Base-by-base conservation (phyloP, 2,797 vertebrate genomes). In the Hemitrygon akajei region DNA sequence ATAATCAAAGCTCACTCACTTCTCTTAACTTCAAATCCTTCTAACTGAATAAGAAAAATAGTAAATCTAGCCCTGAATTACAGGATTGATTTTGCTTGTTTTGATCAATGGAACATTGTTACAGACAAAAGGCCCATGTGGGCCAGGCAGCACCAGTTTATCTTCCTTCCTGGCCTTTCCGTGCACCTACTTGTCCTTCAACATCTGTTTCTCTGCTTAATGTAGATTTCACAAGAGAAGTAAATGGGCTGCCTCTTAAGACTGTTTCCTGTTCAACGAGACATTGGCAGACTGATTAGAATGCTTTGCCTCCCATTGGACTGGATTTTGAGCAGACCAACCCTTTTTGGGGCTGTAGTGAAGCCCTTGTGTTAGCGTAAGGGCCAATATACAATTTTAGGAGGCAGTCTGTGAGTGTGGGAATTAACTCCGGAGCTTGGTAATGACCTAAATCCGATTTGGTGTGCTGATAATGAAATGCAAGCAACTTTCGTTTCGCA, bases 1-100 rank as follows among this genome's bases (percentile, higher is more conserved):
- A 80, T 80, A 16, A 80, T 80, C 77, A 80, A 80, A 80, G 37
- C 34, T 80, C 77, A 80, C n/a, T 80, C 16, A 80, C 77, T 79
- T 79, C 77, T 14, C n/a, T 79, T 79, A 79, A 37, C 77, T 79
- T 37, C 75, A 76, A 76, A 77, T 80, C 37, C 77, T 80, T 80
- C 77, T 6, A 16, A 47, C 47, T 47, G 16, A 80, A 80, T 37
- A 80, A 37, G 77, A 7, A 80, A 80, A 80, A 40, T 80, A 40
- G 37, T 80, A 80, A 37, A 37, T 18, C 77, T 18, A 3, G 77
- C 77, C 76, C 76, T 79, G n/a, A 12, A n/a, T 79, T 79, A 79
- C 6, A 14, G n/a, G 30, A n/a, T n/a, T 79, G 76, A 34, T n/a
- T 79, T 12, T 79, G n/a, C n/a, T 30, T 77, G 75, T 27, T 79